A percentile compares a stretch with the other conserved stretches of the same genome.
Conservation (phyloP, 2,113 vertebrate genomes). For the Furnarius figulus region DNA sequence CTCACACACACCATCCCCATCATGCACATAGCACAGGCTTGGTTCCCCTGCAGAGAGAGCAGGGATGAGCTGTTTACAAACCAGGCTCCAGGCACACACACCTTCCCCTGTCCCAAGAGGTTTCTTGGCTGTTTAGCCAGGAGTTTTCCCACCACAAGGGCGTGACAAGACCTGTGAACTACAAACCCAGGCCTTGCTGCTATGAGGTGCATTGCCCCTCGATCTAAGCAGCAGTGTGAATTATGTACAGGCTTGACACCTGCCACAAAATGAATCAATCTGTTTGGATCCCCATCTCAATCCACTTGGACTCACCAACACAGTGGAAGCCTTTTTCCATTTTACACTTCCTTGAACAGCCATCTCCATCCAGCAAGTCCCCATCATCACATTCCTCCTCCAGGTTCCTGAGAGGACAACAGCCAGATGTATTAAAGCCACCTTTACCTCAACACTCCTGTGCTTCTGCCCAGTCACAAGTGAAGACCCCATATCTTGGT, state of each 20-base stretch:
- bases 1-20: slow-evolving; percentile 88
- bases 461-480: not conserved
- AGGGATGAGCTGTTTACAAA: not conserved
- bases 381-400: slow-evolving; percentile 91
- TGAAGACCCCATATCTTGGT: not conserved
- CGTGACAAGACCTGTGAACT: not conserved
- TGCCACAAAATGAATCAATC: not conserved
- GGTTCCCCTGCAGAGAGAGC: slow-evolving; percentile 83
- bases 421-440: not conserved
- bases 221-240: not conserved
- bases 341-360: slow-evolving; percentile 89
- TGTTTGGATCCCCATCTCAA: not conserved
- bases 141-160: not conserved
- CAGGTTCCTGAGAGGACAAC: slow-evolving; percentile 67
- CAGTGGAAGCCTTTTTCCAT: slow-evolving; percentile 88
- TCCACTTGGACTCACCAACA: slow-evolving; percentile 76
- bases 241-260: not conserved
- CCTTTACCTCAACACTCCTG: not conserved
- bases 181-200: not conserved
- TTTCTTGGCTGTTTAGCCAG: not conserved
- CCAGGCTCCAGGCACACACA: not conserved
- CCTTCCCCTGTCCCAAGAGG: not conserved
- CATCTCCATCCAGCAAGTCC: slow-evolving; percentile 87
- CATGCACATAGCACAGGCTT: slow-evolving; percentile 87
- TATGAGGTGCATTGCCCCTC: not conserved